These are phyloP conservation scores for Agapostemon virescens DNA, from an alignment of 2,888 invertebrate genomes.

Conservation along the genomic window DNA sequence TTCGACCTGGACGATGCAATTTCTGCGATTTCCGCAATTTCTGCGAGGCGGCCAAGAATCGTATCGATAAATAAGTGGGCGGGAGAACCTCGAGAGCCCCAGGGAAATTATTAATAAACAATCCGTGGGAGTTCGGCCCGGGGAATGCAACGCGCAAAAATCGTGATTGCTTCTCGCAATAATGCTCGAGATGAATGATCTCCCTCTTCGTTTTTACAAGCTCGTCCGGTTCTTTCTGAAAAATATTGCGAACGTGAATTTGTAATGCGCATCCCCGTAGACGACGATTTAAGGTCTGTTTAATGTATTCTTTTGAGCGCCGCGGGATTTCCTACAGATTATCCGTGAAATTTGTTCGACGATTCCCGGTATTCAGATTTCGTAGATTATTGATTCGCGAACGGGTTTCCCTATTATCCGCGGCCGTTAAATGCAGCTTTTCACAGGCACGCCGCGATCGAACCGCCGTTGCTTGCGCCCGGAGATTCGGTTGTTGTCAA, in stretches of 20 bases:
- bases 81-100: neutral
- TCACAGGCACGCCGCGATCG: neutral
- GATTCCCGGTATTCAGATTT: neutral
- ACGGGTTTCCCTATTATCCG: neutral
- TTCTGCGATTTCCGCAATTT: conserved; percentile 13
- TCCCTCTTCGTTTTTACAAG: neutral
- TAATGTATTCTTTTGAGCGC: neutral
- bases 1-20: conserved; percentile 52
- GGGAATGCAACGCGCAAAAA: neutral
- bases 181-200: neutral
- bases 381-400: conserved; percentile 2
- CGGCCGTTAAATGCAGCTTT: neutral
- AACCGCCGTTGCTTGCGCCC: neutral
- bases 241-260: neutral
- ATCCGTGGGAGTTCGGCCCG: neutral
- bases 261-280: neutral
- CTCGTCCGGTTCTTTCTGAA: neutral
- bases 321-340: neutral
- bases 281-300: neutral
- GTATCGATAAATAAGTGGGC: conserved; percentile 9
- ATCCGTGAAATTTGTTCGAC: neutral
- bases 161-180: neutral
- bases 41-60: neutral
- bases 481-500: neutral
- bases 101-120: conserved; percentile 9